Base-by-base conservation (phyloP, 2,113 vertebrate species). In the Centropristis striata region DNA sequence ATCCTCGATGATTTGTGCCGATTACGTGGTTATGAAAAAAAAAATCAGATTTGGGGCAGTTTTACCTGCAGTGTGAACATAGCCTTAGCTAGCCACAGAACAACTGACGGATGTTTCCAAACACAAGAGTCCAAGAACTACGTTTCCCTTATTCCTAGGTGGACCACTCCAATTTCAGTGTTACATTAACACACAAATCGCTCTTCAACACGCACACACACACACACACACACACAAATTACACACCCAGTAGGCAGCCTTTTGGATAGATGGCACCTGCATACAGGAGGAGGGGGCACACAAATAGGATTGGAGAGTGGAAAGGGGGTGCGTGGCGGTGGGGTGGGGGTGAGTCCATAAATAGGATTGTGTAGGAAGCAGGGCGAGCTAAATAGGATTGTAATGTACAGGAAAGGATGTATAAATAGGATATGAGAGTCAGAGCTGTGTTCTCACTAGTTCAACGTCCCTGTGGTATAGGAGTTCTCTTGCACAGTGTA, bases 341-440 rank as follows among this genome's bases (percentile, higher is more conserved):
- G 79, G 63, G 36, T 55, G 84, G 81, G 84, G 86, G 79, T 68
- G 80, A 86, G 76, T 89, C 84, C 90, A 90, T 91, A 92, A 92
- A 93, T 93, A 91, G 90, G 91, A 93, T 90, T 92, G 90, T 91
- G 88, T 91, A 90, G 88, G 88, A 90, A 92, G 86, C 90, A 91
- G 90, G 85, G 87, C 42, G 18, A 78, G 77, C 85, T 93, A 94
- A 94, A 94, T 94, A 91, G 92, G 93, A 92, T 94, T 93, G 93
- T 93, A 93, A 94, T 94, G 92, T 91, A 92, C 87, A 89, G 87
- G 86, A 90, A 86, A 75, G 85, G 90, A 81, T 90, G 90, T 90
- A 91, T 92, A 94, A 94, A 94, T 91, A 93, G 92, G 91, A 94
- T 94, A 92, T 93, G 86, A 92, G 88, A 90, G 86, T 91, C 87